These are phyloP conservation scores for Palythoa grandiflora DNA, from an alignment of 92 coral and sea anemone species.

Conservation along the genomic window DNA sequence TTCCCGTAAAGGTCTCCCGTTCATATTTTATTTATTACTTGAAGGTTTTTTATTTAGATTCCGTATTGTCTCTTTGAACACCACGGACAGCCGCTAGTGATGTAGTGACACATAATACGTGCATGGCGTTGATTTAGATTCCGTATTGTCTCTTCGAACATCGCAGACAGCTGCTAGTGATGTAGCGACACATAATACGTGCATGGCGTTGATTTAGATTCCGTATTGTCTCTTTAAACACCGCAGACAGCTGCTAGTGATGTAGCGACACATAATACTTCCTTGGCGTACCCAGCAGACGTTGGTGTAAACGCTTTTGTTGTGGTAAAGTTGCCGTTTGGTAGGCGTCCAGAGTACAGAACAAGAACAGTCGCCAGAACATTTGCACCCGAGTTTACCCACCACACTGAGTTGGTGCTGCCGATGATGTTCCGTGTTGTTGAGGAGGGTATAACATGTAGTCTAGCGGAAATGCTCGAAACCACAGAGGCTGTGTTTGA, in stretches of 20 bases:
- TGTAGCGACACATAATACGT: slow-evolving; percentile 65
- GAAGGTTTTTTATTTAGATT: background rate
- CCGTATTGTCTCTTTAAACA: too few species aligned
- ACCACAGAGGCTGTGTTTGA: slow-evolving; percentile 79
- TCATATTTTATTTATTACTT: background rate
- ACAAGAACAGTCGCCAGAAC: slow-evolving; percentile 95
- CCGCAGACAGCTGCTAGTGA: slow-evolving; percentile 78
- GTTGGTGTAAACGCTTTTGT: slow-evolving; percentile 92
- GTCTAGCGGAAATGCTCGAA: slow-evolving; percentile 92
- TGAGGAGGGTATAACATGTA: slow-evolving; percentile 54
- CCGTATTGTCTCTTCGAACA: too few species aligned
- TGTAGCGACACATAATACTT: slow-evolving; percentile 65
- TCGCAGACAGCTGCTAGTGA: slow-evolving; percentile 79
- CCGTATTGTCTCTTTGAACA: too few species aligned
- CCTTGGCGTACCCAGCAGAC: slow-evolving; percentile 90
- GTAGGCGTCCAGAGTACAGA: slow-evolving; percentile 70
- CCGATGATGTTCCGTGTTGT: slow-evolving; percentile 63
- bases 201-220: slow-evolving; percentile 56
- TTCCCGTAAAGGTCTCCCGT: background rate
- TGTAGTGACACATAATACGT: too few species aligned
- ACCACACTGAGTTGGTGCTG: slow-evolving; percentile 74
- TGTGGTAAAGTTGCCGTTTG: slow-evolving; percentile 85
- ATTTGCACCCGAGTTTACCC: slow-evolving; percentile 93
- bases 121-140: too few species aligned
- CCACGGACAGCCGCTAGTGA: too few species aligned